Conservation (phyloP, 2,797 vertebrate species). For the Gymnocypris eckloni region DNA sequence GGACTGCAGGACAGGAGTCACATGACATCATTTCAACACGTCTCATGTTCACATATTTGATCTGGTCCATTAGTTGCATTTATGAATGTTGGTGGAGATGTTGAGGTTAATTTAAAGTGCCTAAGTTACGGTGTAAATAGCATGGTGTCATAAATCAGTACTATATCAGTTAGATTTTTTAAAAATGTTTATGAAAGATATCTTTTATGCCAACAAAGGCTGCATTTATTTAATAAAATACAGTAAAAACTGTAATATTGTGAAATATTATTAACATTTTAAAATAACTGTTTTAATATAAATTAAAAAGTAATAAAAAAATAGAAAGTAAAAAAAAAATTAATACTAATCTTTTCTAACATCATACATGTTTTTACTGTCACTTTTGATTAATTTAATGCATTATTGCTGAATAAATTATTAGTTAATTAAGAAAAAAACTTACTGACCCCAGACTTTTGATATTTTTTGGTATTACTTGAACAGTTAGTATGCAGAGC, state of each 20-base stretch:
- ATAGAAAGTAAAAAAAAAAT: background rate
- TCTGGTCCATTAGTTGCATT: background rate
- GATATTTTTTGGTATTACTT: background rate
- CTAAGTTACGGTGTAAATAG: background rate
- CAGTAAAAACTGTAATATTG: background rate
- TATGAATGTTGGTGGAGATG: background rate
- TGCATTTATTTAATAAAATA: background rate
- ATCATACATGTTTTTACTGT: background rate
- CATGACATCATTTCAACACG: constrained; percentile 4
- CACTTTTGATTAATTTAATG: background rate
- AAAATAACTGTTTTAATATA: background rate
- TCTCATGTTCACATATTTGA: constrained; percentile 5
- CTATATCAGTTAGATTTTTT: background rate
- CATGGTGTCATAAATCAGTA: background rate
- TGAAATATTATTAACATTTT: background rate
- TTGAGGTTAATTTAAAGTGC: background rate
- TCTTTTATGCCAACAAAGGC: background rate
- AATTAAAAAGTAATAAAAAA: background rate
- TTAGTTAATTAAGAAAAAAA: background rate
- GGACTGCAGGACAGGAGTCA: background rate
- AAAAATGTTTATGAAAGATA: background rate
- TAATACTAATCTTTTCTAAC: background rate
- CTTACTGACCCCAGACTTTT: background rate
- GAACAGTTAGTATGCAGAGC: background rate
- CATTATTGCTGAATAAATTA: background rate